Conservation (phyloP, 2,113 vertebrate species). For the Phrynosoma blainvillii region DNA sequence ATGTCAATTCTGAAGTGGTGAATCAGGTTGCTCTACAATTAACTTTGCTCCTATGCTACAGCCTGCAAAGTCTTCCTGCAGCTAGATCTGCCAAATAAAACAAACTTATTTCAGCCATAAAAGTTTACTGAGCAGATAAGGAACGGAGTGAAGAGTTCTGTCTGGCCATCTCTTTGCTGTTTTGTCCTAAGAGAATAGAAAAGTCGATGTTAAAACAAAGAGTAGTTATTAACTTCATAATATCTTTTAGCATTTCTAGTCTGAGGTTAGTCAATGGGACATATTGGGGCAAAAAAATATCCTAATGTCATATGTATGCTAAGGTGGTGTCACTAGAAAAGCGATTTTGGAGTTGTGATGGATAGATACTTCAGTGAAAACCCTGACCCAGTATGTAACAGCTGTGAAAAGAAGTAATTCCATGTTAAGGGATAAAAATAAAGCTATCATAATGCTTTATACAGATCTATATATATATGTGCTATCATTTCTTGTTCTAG, state of each 20-base stretch:
- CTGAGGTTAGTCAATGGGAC: too few relatives aligned
- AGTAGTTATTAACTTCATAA: background rate
- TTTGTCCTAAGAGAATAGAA: background rate
- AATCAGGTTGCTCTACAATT: background rate
- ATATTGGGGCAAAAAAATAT: too few relatives aligned
- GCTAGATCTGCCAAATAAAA: background rate
- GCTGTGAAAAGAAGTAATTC: too few relatives aligned
- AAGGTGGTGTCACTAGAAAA: too few relatives aligned
- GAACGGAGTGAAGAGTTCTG: background rate
- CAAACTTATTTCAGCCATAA: background rate
- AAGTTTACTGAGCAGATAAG: background rate
- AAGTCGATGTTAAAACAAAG: background rate
- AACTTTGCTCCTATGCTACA: background rate
- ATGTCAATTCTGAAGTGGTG: accelerated
- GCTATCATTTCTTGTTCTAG: conserved; percentile 43
- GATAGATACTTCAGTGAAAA: too few relatives aligned
- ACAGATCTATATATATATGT: background rate
- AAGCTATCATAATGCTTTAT: background rate
- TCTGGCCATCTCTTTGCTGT: background rate
- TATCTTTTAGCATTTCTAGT: background rate
- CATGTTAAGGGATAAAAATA: too few relatives aligned
- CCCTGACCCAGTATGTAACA: too few relatives aligned
- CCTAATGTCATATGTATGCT: too few relatives aligned
- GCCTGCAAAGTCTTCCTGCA: background rate
- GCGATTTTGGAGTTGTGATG: too few relatives aligned